These are phyloP conservation scores for Drosophila silvestris DNA, from an alignment of 2,888 invertebrate genomes.

Conservation along the genomic window DNA sequence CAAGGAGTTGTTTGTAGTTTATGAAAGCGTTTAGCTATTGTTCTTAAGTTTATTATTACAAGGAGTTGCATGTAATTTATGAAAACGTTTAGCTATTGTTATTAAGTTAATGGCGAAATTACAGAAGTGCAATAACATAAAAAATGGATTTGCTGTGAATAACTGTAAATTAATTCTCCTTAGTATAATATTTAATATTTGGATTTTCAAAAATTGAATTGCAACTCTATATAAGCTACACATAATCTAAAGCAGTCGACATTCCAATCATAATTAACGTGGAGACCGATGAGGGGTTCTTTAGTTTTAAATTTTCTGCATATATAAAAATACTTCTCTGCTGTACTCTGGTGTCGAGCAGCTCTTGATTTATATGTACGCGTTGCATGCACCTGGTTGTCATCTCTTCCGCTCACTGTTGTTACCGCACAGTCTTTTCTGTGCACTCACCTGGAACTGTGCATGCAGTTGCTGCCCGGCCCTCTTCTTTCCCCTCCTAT, in stretches of 20 bases:
- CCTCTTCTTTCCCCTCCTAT: background rate
- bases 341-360: conserved; percentile 4
- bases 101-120: background rate
- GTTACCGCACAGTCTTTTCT: conserved; percentile 45
- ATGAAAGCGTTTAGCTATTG: background rate
- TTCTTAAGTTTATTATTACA: background rate
- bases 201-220: background rate
- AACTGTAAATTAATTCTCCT: background rate
- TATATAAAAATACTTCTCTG: conserved; percentile 9
- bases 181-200: background rate
- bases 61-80: background rate
- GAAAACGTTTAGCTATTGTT: background rate
- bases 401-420: conserved; percentile 60
- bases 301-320: background rate
- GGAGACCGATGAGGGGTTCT: background rate
- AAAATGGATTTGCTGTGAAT: background rate
- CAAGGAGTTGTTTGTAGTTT: background rate
- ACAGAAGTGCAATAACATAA: background rate
- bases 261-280: conserved; percentile 4
- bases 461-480: conserved; percentile 10
- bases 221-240: background rate
- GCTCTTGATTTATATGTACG: conserved; percentile 55
- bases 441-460: conserved; percentile 66
- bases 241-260: background rate
- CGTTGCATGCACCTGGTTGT: conserved; percentile 66